Base-by-base conservation (phyloP, 2,797 vertebrate species). In the Lateolabrax maculatus region DNA sequence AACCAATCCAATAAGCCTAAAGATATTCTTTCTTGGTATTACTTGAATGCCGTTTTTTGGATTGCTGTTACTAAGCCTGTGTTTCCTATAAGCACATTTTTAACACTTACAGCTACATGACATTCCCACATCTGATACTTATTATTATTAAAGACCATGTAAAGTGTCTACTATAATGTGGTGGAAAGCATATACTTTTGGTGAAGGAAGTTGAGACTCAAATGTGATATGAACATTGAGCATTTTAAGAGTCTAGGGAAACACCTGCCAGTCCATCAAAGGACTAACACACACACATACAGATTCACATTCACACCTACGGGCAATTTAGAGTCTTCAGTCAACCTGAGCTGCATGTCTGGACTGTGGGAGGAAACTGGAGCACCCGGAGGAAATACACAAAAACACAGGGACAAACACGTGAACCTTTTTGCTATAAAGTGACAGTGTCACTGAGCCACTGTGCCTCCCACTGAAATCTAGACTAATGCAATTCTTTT, bases 271-370 rank as follows among this genome's bases (percentile, higher is more conserved):
- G 52, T 88, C 73, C 84, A 49, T 86, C 68, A 80, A 48, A 69
- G 31, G 49, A n/a, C 23, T 34, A 63, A 77, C 37, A 31, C 69
- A 43, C 36, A 57, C 39, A 37, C 21, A 67, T 6, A 68, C 39
- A 83, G 31, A 71, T 79, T 79, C 73, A 64, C 44, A 70, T 79
- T 80, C 64, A 60, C 69, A 74, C 52, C 68, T 71, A 55, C 76
- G 81, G 83, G 83, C 85, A 79, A 77, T 80, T 79, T 85, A 61
- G 61, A 75, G 66, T 61, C 80, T 85, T 67, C 68, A 81, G 76
- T 85, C 79, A 86, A 55, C 75, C 48, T 58, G 74, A 77, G 75
- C 67, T 66, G 72, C 56, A 60, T 48, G 67, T 77, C 70, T 67
- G 68, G 79, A 81, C 79, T 77, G 72, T 55, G 25, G 69, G 49